Base-by-base conservation (phyloP, 2,113 vertebrate genomes). In the Megaleporinus macrocephalus region DNA sequence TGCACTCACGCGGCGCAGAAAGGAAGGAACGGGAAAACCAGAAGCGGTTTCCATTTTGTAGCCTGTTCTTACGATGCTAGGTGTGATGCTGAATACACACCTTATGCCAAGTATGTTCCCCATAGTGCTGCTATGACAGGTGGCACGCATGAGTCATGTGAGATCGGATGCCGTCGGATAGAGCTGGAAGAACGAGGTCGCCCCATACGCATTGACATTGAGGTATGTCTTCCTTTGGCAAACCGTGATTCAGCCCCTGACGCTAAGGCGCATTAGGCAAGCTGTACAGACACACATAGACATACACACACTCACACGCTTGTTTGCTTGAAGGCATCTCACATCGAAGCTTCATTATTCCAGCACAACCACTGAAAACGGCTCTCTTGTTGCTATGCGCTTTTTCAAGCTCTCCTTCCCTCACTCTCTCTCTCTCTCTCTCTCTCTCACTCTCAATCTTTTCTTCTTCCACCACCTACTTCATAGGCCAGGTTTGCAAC, bases 91-190 rank as follows among this genome's bases (percentile, higher is more conserved):
- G 26, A 72, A 82, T 70, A 36, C 14, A 29, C 59, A 72, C n/a
- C 30, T 30, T 16, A 27, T 71, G 73, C 83, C 79, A 81, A 77
- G 65, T 68, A 29, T 57, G 59, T 66, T 73, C 59, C 63, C 66
- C 26, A 44, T 71, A 61, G 55, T 76, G 65, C 62, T 62, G 63
- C 10, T 76, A 36, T 72, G 47, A 84, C 73, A 72, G 80, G 80
- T 82, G 80, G 80, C 51, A 75, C 1, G 62, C 79, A 68, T 75
- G 80, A 82, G 80, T 82, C 80, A 76, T 75, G 62, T 82, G 30
- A 24, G 57, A 61, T 55, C 22, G 63, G 29, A 55, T 74, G 47
- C 71, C 59, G 53, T 66, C 75, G 79, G 72, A 81, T 68, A 24
- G 41, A 27, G 4, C 41, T 63, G 41, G 47, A 66, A 63, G 62